Base-by-base conservation (phyloP, 2,888 invertebrate species). In the Dusona sp. region DNA sequence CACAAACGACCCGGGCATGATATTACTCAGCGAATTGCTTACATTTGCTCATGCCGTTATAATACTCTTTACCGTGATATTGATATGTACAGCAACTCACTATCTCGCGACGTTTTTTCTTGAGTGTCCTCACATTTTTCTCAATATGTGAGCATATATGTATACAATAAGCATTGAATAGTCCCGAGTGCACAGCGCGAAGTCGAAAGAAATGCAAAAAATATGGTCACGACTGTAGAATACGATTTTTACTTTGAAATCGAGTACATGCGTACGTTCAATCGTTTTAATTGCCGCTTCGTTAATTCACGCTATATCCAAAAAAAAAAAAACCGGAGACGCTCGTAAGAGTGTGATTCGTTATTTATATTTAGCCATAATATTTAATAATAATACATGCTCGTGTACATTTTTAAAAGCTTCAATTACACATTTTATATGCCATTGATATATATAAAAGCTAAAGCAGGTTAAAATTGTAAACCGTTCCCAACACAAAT, bases 11-110 rank as follows among this genome's bases (percentile, higher is more conserved):
- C 73, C 77, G 67, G 64, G 77, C 83, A 77, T 72, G 73, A 79
- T 79, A 83, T 86, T 83, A 73, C n/a, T 77, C 33, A 57, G 72
- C 29, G 67, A 83, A 83, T 75, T 73, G 78, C 80, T 86, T 79
- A 80, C 77, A 86, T 83, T 86, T 83, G 83, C 83, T 73, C 73
- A 80, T 79, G 77, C 79, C 64, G 83, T 86, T 86, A 73, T 83
- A 81, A 86, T 80, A 72, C 81, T 75, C 48, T 74, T 78, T 70
- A 57, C 45, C 51, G 73, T 68, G 48, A 51, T 74, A 74, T 86
- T 68, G 73, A 84, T 86, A 83, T 80, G 77, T 72, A 83, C 79
- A 79, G n/a, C 74, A 57, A 67, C n/a, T 29, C 54, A 70, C 83
- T 83, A 79, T 86, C 79, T 79, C 83, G 73, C 57, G 80, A 80